Evolutionary conservation across 2,113 vertebrate genomes (phyloP), one percentile per base, ranked within the genome.

Genomic region (Osmerus eperlanus): DNA sequence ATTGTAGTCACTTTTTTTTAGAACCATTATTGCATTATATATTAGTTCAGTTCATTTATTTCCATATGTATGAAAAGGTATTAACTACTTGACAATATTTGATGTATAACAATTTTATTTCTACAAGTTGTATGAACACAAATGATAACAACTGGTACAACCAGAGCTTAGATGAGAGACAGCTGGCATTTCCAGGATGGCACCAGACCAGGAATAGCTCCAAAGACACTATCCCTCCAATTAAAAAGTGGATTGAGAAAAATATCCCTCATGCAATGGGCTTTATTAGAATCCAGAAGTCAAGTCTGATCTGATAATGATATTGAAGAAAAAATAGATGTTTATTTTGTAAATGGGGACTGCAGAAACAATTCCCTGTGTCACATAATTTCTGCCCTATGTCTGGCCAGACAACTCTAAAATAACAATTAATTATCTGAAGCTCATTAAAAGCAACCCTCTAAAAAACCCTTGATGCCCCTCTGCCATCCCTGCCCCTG

Each of bases 151-250:
- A 76, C 81, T 80, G 73, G 81, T 85, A 88, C 83, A 81, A 84
- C 77, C 73, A 77, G 68, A 68, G 74, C 81, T 90, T 84, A 86
- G 83, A 89, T 84, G 74, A 67, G 19, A 72, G 88, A 91, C 91
- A 91, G 92, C 91, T 93, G 92, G 89, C 90, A 91, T 93, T 92
- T 92, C 76, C 90, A 92, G 78, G 88, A 88, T 89, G 88, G 79
- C 82, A 83, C 81, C 81, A 85, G 78, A 91, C 90, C 91, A 86
- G 85, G 91, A 92, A 93, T 93, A 92, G 89, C 89, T 80, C 76
- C 81, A 85, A 83, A 89, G 81, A 84, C 80, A 85, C 84, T 81
- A 84, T 77, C 80, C 82, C 73, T 87, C 90, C 90, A 92, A 92
- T 91, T 91, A 89, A 88, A 89, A 84, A 89, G 68, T 82, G 71